Evolutionary conservation across 2,888 invertebrate species (phyloP).

Genomic region (Nephrotoma appendiculata): DNA sequence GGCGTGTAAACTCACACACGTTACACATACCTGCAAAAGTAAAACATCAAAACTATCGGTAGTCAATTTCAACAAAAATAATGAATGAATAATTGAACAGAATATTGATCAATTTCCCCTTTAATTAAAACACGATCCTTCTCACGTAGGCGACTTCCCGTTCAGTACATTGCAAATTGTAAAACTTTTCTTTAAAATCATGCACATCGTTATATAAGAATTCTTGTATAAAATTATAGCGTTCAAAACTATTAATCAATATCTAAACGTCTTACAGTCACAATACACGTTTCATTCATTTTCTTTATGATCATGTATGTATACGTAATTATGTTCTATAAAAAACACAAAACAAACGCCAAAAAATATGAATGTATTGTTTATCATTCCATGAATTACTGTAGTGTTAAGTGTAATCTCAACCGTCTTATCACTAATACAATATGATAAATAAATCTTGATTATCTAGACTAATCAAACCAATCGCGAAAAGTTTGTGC

Average conservation of each 20-base stretch:
- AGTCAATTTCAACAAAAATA: no score
- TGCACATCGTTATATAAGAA: background rate
- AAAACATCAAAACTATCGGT: no score
- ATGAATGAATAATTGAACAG: background rate
- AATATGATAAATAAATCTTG: background rate
- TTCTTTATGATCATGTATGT: no score
- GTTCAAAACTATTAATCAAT: background rate
- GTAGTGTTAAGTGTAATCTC: background rate
- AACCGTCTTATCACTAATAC: background rate
- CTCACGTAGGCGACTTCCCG: background rate
- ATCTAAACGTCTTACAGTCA: background rate
- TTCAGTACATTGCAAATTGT: background rate
- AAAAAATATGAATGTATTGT: no score
- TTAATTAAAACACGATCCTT: background rate
- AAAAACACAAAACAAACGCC: no score
- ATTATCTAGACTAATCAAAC: background rate
- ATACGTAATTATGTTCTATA: no score
- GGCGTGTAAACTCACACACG: no score
- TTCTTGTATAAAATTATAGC: background rate
- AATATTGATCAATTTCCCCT: background rate
- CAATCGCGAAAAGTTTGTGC: background rate
- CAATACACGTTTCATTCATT: background rate
- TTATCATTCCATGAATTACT: no score
- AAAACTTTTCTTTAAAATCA: background rate
- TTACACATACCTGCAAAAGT: no score